These are phyloP conservation scores for Ditylenchus weischeri DNA, from an alignment of 2,888 invertebrate species.

Conservation along the genomic window DNA sequence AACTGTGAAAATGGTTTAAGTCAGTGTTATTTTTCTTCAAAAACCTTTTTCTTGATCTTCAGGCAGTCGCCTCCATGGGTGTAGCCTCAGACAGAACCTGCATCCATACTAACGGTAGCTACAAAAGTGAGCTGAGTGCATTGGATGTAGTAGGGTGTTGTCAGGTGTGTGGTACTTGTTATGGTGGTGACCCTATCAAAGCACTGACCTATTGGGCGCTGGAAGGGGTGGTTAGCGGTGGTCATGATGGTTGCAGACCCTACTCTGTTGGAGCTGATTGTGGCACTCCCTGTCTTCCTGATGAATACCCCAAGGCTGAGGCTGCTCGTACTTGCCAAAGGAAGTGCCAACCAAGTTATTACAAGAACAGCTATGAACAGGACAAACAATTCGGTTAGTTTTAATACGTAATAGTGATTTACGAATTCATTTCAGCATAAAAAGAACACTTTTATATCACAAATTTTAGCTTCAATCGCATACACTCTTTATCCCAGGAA, in stretches of 20 bases:
- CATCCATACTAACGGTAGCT: constrained; percentile 55
- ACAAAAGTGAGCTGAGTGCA: constrained; percentile 26
- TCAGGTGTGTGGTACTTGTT: constrained; percentile 54
- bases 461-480: constrained; percentile 47
- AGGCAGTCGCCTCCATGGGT: constrained; percentile 55
- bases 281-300: constrained; percentile 54
- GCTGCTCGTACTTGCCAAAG: constrained; percentile 46
- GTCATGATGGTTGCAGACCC: constrained; percentile 55
- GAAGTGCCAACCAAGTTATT: constrained; percentile 54
- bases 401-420: background rate
- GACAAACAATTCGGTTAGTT: constrained; percentile 41
- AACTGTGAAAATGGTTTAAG: no score
- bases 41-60: background rate
- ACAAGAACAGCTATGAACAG: constrained; percentile 51
- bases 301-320: constrained; percentile 52
- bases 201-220: constrained; percentile 56
- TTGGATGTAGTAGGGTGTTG: constrained; percentile 55
- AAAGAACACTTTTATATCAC: background rate
- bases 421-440: background rate
- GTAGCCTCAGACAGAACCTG: constrained; percentile 57
- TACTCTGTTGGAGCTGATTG: constrained; percentile 50
- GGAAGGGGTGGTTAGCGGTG: constrained; percentile 52
- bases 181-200: constrained; percentile 57
- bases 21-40: no score
- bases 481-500: constrained; percentile 56